These are phyloP conservation scores for Apis laboriosa DNA, from an alignment of 1,140 invertebrate genomes.

Conservation along the genomic window DNA sequence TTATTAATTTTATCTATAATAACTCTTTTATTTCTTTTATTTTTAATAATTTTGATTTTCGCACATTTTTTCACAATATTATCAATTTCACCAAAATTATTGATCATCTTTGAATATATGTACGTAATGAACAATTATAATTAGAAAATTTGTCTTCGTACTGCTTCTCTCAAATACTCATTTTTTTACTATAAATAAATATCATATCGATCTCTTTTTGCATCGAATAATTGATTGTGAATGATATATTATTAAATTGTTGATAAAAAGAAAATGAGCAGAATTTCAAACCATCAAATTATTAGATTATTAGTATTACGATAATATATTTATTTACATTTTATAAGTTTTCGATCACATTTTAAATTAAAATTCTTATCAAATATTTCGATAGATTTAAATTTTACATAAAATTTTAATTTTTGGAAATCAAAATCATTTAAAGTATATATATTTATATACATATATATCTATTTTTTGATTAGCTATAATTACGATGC, in stretches of 20 bases:
- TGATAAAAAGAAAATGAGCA: neutral
- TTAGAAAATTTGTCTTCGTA: neutral
- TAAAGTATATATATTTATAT: neutral
- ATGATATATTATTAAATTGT: neutral
- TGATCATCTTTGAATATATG: neutral
- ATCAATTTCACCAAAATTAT: slow-evolving; percentile 1
- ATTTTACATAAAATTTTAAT: slow-evolving; percentile 29
- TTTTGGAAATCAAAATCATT: neutral
- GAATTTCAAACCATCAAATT: neutral
- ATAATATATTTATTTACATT: neutral
- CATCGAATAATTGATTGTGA: neutral
- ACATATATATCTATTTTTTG: neutral
- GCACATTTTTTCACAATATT: neutral
- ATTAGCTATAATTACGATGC: neutral
- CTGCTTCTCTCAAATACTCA: slow-evolving; percentile 3
- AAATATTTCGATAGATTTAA: neutral
- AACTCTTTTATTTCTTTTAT: neutral
- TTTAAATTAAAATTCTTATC: neutral
- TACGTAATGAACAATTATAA: neutral
- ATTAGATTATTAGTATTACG: neutral
- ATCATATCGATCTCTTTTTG: neutral
- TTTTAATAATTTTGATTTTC: neutral
- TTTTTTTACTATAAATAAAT: neutral
- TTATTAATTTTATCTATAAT: neutral
- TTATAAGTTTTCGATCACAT: neutral